phyloP scores from a whole-genome alignment of 2,113 vertebrate genomes.

The Tor tambroides region DNA sequence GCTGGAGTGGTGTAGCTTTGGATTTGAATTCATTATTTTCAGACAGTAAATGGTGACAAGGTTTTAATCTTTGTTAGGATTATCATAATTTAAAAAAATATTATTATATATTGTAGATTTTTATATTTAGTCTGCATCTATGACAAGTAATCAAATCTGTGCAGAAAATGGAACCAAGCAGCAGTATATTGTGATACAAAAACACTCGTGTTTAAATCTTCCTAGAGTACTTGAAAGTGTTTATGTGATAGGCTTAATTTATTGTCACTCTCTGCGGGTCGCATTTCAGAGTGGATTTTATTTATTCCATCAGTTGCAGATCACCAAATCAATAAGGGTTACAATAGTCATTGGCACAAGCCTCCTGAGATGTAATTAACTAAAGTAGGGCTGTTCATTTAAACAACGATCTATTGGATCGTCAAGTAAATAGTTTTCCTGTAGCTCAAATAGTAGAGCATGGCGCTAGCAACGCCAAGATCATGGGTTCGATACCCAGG shows the following conservation, averaged over 20 bases:
- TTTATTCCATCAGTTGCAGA: constrained; percentile 37
- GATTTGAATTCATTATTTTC: not conserved
- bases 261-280: constrained; percentile 18
- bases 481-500: no score
- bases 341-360: constrained; percentile 31
- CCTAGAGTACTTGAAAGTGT: not conserved
- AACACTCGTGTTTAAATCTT: not conserved
- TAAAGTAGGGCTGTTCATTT: constrained; percentile 46
- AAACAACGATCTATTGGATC: constrained; percentile 30
- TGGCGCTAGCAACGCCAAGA: no score
- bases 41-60: not conserved
- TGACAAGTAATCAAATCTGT: not conserved
- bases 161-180: not conserved
- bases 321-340: constrained; percentile 19
- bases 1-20: not conserved
- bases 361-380: constrained; percentile 36
- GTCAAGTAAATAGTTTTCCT: no score
- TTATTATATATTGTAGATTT: not conserved
- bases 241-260: not conserved
- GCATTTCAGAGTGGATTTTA: constrained; percentile 16
- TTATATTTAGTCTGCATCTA: not conserved
- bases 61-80: not conserved
- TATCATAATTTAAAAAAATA: not conserved
- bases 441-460: no score
- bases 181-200: not conserved